Conservation (phyloP, 2,113 vertebrate species). For the Agapornis roseicollis region DNA sequence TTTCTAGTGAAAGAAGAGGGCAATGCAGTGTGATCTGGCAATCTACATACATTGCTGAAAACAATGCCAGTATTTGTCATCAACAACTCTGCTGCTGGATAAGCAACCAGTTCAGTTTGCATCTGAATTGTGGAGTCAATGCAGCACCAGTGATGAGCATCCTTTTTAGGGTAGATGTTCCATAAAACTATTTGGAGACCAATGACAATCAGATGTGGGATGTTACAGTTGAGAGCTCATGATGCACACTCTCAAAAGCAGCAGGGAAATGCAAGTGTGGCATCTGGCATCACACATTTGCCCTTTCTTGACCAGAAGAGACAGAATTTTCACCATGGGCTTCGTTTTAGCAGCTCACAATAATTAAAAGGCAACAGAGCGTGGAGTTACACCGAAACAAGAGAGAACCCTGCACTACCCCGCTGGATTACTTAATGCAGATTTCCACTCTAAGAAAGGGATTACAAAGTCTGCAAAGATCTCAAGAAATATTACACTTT, state of each 20-base stretch:
- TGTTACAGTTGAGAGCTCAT: background rate
- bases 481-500: background rate
- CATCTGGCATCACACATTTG: background rate
- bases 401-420: background rate
- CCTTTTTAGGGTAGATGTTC: background rate
- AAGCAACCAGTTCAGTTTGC: background rate
- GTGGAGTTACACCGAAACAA: background rate
- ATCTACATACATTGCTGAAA: background rate
- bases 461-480: background rate
- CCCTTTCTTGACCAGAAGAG: background rate
- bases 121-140: background rate
- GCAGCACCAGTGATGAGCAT: background rate
- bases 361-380: background rate
- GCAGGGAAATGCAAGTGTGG: background rate
- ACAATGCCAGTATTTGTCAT: background rate
- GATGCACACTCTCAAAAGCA: background rate
- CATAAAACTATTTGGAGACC: background rate
- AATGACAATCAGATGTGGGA: background rate
- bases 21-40: background rate
- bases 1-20: background rate
- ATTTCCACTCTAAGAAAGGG: background rate
- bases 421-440: background rate
- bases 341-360: background rate
- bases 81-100: background rate
- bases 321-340: background rate